Percentiles rank a stretch among this genome's conserved stretches.
phyloP scores from a whole-genome alignment of 2,797 vertebrate genomes.

The Novumbra hubbsi region DNA sequence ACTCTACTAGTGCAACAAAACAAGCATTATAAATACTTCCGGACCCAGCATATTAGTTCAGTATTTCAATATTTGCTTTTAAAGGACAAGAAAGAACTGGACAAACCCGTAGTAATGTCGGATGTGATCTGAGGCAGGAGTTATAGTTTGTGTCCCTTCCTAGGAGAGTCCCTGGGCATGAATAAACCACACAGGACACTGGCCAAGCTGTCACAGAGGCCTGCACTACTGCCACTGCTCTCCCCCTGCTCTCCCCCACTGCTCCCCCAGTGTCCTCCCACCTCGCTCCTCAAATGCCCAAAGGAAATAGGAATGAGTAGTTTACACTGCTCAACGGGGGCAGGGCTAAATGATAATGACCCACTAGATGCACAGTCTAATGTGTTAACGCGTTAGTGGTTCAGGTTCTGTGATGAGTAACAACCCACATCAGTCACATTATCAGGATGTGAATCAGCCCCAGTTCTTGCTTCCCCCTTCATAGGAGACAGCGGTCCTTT shows the following conservation, averaged over 20 bases:
- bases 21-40: no score
- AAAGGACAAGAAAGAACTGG: constrained; percentile 19
- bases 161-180: constrained; percentile 21
- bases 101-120: constrained; percentile 26
- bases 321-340: constrained; percentile 1
- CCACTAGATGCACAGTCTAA: not conserved
- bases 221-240: not conserved
- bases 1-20: no score
- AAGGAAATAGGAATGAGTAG: constrained; percentile 15
- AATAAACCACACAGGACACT: constrained; percentile 30
- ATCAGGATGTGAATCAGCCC: not conserved
- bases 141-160: not conserved
- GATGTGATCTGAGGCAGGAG: constrained; percentile 30
- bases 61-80: constrained; percentile 21
- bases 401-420: not conserved
- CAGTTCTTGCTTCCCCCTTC: not conserved
- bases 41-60: no score
- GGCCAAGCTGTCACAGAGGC: constrained; percentile 26
- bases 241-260: no score
- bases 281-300: constrained; percentile 5
- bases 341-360: not conserved
- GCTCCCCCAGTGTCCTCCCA: no score
- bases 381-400: not conserved
- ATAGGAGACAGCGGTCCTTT: no score
- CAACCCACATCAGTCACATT: not conserved